A percentile compares a stretch with the other conserved stretches of the same genome.
phyloP scores from a whole-genome alignment of 2,113 vertebrate genomes.

The Coreoperca whiteheadi region DNA sequence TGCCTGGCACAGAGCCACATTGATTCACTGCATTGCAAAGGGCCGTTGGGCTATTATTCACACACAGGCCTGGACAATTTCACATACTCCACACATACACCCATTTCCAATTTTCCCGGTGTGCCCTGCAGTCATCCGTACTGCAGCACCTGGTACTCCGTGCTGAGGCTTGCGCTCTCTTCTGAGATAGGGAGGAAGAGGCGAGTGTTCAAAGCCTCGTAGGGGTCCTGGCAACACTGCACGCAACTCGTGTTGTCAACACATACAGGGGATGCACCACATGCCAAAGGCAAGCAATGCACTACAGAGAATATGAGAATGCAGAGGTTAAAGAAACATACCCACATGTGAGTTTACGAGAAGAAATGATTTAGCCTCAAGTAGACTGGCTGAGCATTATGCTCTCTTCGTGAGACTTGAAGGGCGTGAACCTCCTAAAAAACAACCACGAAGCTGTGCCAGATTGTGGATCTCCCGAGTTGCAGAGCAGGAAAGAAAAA shows the following conservation, averaged over 20 bases:
- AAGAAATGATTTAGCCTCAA: conserved; percentile 27
- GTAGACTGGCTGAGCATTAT: conserved; percentile 3
- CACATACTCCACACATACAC: conserved; percentile 34
- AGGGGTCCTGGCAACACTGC: conserved; percentile 21
- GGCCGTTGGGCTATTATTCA: conserved; percentile 56
- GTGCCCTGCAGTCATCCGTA: conserved; percentile 56
- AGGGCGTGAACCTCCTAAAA: conserved; percentile 19
- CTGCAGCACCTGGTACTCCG: conserved; percentile 66
- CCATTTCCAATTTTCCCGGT: conserved; percentile 49
- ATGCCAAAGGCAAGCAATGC: conserved; percentile 21
- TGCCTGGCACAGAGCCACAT: conserved; percentile 66
- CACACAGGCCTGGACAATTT: conserved; percentile 58
- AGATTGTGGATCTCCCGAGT: conserved; percentile 21
- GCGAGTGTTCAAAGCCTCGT: conserved; percentile 33
- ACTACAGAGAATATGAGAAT: background rate
- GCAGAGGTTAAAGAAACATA: conserved; percentile 41
- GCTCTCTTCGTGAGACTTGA: background rate
- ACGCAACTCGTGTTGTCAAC: conserved; percentile 11
- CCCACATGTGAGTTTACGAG: background rate
- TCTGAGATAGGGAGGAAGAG: conserved; percentile 26
- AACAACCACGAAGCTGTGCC: conserved; percentile 36
- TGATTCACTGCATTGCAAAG: conserved; percentile 64
- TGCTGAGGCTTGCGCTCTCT: conserved; percentile 49
- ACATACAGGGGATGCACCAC: background rate
- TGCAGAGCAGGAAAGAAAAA: conserved; percentile 28